Conservation (phyloP, 2,888 invertebrate genomes). For the Drepana falcataria region DNA sequence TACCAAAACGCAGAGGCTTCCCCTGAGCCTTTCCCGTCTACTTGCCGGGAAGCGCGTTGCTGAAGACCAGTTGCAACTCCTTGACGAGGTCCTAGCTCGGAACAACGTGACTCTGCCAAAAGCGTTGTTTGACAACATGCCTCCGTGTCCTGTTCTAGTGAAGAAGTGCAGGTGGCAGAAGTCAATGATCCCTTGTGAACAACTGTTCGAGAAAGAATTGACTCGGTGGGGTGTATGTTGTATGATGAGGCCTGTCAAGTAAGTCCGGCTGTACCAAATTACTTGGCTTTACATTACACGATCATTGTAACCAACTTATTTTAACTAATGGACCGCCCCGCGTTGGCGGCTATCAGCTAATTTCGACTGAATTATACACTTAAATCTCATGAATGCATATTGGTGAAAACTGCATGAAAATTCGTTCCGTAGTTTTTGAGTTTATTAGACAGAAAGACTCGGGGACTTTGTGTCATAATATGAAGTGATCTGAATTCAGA, state of each 20-base stretch:
- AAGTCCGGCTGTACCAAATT: constrained; percentile 11
- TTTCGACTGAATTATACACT: no score
- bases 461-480: no score
- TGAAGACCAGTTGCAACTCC: constrained; percentile 23
- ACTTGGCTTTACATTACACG: no score
- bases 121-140: constrained; percentile 32
- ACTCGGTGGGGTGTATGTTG: constrained; percentile 56
- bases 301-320: no score
- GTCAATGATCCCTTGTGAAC: constrained; percentile 31
- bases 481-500: no score
- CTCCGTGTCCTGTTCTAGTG: constrained; percentile 35
- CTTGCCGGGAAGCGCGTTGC: constrained; percentile 29
- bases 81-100: constrained; percentile 34
- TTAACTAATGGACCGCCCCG: no score
- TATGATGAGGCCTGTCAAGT: constrained; percentile 41
- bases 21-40: constrained; percentile 30
- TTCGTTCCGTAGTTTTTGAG: no score
- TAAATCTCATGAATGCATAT: no score
- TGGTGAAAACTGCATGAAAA: no score
- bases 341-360: no score
- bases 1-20: constrained; percentile 18
- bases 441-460: no score
- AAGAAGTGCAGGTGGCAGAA: constrained; percentile 46
- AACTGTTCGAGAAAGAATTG: constrained; percentile 41
- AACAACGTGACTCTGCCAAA: constrained; percentile 38